Base-by-base conservation (phyloP, 2,888 invertebrate species). In the Macrosoma leucophasiata region DNA sequence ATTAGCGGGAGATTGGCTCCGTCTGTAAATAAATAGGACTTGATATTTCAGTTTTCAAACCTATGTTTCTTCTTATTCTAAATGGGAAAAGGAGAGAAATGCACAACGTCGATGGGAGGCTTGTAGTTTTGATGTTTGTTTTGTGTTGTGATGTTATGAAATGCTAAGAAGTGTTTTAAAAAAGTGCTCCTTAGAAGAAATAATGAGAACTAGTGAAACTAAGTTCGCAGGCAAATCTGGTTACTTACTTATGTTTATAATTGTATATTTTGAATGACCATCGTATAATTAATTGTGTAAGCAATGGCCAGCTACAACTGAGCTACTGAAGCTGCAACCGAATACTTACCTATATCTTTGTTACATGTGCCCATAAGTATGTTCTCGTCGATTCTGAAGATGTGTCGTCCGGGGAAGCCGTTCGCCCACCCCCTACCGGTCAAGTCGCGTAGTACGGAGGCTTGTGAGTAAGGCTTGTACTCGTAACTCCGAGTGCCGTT, bases 381-480 rank as follows among this genome's bases (percentile, higher is more conserved):
- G 61, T 93, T 93, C 64, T 98, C 98, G 58, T 98, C 97, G 39
- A 98, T 92, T 46, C 97, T 89, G 84, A 98, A 98, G 61, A 97
- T 91, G 61, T 97, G 98, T 48, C 97, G 86, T 33, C 97, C 97
- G 0, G 94, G 91, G 52, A 94, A 91, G 3, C 90, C 91, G 58
- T 96, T 96, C 0, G 91, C 95, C 89, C 91, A 94, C 13, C 96
- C 96, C 59, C 95, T 88, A 4, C 91, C 90, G 0, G 92, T 90
- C 45, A 97, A 79, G 72, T 95, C 95, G 52, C 94, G 87, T 20
- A 96, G 86, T 2, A 95, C 93, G 24, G 93, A 91, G 6, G 89
- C 88, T 71, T 96, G 96, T 28, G 96, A 96, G 75, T 95, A 97
- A 0, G 96, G 96, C 37, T 87, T 88, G 68, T 96, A 96, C 73